Conservation (phyloP, 2,113 vertebrate species). For the Melanerpes formicivorus region DNA sequence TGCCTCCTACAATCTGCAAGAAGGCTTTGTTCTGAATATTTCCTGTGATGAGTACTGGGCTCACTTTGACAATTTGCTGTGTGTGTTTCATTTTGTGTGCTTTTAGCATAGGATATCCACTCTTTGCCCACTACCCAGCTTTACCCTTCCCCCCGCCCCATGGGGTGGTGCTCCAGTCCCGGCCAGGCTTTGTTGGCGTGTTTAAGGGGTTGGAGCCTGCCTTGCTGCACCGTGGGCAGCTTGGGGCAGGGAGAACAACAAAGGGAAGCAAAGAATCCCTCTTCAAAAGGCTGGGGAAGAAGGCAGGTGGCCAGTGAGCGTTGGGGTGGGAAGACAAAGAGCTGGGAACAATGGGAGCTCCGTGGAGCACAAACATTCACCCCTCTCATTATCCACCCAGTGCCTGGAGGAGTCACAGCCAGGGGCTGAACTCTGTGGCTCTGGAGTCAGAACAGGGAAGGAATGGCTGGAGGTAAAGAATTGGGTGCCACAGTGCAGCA, state of each 20-base stretch:
- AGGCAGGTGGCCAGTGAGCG: slow-evolving; percentile 47
- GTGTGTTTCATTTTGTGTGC: not conserved
- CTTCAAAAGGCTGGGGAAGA: not conserved
- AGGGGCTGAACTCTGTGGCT: not conserved
- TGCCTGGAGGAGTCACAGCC: not conserved
- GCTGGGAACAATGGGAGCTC: not conserved
- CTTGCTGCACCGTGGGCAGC: not conserved
- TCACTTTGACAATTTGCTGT: not conserved
- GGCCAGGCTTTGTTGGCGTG: not conserved
- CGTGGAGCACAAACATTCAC: not conserved
- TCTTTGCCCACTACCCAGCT: not conserved
- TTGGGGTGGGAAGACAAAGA: not conserved
- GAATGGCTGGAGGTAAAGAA: not conserved
- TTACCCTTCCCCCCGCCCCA: not conserved
- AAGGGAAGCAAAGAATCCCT: slow-evolving; percentile 4
- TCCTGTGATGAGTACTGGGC: fast-evolving
- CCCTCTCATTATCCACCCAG: not conserved
- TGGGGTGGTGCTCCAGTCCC: fast-evolving
- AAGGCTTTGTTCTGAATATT: not conserved
- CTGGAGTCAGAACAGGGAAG: not conserved
- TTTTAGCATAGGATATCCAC: not conserved
- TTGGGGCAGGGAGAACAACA: not conserved
- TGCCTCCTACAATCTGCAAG: not conserved
- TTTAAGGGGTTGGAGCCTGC: not conserved
- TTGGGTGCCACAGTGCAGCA: fast-evolving